phyloP scores from a whole-genome alignment of 2,113 vertebrate genomes.

The Osmerus mordax region DNA sequence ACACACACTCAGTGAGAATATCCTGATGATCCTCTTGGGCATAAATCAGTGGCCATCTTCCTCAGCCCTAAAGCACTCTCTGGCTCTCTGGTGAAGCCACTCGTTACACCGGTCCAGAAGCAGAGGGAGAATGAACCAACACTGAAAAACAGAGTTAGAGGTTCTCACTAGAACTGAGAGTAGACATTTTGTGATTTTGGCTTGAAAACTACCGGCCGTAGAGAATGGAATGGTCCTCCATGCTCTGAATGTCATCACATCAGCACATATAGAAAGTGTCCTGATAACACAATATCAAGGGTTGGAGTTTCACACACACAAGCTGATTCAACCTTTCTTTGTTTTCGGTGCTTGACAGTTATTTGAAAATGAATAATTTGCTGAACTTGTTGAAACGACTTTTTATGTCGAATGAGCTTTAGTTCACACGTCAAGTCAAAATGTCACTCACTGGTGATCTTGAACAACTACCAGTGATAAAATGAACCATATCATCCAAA shows the following conservation, averaged over 20 bases:
- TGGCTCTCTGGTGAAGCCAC: constrained; percentile 33
- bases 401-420: neutral
- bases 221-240: too few relatives aligned
- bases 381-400: neutral
- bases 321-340: too few relatives aligned
- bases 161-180: neutral
- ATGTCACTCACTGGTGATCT: constrained; percentile 8
- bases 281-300: too few relatives aligned
- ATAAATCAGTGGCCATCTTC: constrained; percentile 46
- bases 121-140: neutral
- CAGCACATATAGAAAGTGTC: too few relatives aligned
- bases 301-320: too few relatives aligned
- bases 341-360: neutral
- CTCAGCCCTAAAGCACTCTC: constrained; percentile 12
- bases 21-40: constrained; percentile 44
- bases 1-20: neutral
- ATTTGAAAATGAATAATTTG: neutral
- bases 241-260: too few relatives aligned
- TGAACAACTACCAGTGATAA: constrained; percentile 23
- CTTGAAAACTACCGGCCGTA: too few relatives aligned
- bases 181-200: neutral
- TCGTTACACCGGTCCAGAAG: constrained; percentile 18
- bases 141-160: neutral
- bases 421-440: constrained; percentile 14
- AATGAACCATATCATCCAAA: constrained; percentile 25